phyloP scores from a whole-genome alignment of 2,797 vertebrate genomes.

The Margarornis squamiger region DNA sequence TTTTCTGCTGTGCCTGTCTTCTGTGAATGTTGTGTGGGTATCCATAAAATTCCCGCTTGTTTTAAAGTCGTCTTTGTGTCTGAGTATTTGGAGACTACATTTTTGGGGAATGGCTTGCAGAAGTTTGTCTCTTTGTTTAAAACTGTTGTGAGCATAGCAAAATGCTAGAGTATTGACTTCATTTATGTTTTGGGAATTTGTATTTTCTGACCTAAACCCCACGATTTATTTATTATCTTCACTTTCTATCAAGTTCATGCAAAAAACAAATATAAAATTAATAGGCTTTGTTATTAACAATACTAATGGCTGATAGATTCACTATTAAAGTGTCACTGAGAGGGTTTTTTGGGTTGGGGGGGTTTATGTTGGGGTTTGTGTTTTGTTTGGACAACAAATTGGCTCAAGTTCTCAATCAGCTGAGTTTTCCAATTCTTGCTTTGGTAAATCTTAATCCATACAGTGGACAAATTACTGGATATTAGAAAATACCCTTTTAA shows the following conservation, averaged over 20 bases:
- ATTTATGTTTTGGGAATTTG: background rate
- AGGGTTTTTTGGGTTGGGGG: background rate
- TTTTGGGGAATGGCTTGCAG: background rate
- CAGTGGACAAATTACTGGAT: background rate
- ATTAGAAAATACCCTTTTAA: background rate
- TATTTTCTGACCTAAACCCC: background rate
- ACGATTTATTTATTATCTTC: background rate
- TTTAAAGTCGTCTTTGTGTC: background rate
- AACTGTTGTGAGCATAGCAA: background rate
- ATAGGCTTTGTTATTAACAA: background rate
- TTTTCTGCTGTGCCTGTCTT: rapidly evolving
- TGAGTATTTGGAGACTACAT: background rate
- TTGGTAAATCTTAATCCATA: background rate
- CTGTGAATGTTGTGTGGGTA: background rate
- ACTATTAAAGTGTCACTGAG: background rate
- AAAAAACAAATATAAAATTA: background rate
- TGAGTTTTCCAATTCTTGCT: background rate
- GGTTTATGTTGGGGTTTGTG: too few species aligned
- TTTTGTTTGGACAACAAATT: background rate
- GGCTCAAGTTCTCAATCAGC: background rate
- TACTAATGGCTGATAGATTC: background rate
- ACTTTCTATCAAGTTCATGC: background rate
- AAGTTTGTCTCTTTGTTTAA: background rate
- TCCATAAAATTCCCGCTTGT: rapidly evolving
- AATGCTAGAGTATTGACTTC: background rate